Evolutionary conservation across 2,797 vertebrate species (phyloP), one percentile per base, ranked within the genome.

Genomic region (Ctenochaetus hawaiiensis): DNA sequence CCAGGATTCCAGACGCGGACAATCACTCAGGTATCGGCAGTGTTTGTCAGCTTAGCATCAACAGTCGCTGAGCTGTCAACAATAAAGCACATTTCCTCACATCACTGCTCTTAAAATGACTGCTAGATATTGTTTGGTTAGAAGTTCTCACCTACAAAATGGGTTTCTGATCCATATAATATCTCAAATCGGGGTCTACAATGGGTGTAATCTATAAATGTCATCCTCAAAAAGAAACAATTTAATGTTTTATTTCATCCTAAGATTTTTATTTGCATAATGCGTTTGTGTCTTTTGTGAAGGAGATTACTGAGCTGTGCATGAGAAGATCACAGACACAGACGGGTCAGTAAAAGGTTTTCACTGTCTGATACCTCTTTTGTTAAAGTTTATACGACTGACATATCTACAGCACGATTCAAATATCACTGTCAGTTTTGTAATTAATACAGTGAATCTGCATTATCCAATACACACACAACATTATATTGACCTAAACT

Each of bases 1-100:
- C 83, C 87, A 81, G 80, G 79, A 90, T 81, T 61, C 48, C 60
- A 77, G 86, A 87, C 52, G n/a, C 85, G 75, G 83, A 83, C 85
- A 66, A 93, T 93, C 86, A 74, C 83, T 94, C 85, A 92, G 70
- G 75, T 68, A 82, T 90, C 30, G 67, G 77, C 83, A 54, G 84
- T 49, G 67, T 92, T 90, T 86, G 82, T 92, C 90, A 89, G 82
- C 83, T 78, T 81, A 66, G 81, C 86, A 89, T 85, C 89, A 84
- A 71, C 76, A 76, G 76, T 72, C 60, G 7, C 72, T 63, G 65
- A 81, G 65, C 70, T 78, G 78, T 66, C 69, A 70, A 77, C 64
- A 72, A 65, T 23, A 58, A 71, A 47, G 48, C 57, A 64, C 82
- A 49, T 84, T 83, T 77, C 61, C 69, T 81, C 78, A 73, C 65